Percentiles rank a stretch among this genome's conserved stretches.
Conservation (phyloP, 2,888 invertebrate species). For the Chymomyza fuscimana region DNA sequence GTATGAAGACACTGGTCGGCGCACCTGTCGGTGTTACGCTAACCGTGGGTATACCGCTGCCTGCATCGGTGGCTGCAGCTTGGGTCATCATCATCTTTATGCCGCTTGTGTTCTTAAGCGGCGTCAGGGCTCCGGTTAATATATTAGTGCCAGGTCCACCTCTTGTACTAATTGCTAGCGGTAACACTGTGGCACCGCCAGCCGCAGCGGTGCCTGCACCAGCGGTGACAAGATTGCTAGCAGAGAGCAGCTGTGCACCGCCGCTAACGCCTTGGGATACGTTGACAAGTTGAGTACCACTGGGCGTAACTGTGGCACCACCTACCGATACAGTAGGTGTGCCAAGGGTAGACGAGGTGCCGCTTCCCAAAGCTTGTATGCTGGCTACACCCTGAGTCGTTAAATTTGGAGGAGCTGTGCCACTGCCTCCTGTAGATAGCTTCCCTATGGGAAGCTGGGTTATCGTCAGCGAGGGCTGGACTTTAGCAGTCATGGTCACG, state of each 20-base stretch:
- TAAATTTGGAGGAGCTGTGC: slow-evolving; percentile 39
- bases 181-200: slow-evolving; percentile 77
- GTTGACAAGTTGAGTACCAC: slow-evolving; percentile 67
- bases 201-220: slow-evolving; percentile 53
- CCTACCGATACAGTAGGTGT: slow-evolving; percentile 31
- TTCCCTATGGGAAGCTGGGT: slow-evolving; percentile 77
- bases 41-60: slow-evolving; percentile 16
- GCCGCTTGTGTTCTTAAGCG: slow-evolving; percentile 75
- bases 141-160: slow-evolving; percentile 69
- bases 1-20: slow-evolving; percentile 70
- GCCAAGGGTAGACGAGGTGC: slow-evolving; percentile 18
- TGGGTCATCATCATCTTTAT: slow-evolving; percentile 78
- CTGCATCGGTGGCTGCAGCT: slow-evolving; percentile 47
- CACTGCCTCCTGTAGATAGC: slow-evolving; percentile 56
- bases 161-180: slow-evolving; percentile 75
- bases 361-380: slow-evolving; percentile 62
- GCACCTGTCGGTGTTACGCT: slow-evolving; percentile 16
- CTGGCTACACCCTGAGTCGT: slow-evolving; percentile 63
- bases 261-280: slow-evolving; percentile 56
- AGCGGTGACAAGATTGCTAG: slow-evolving; percentile 61
- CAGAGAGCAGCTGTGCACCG: slow-evolving; percentile 59
- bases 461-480: slow-evolving; percentile 79
- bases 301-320: slow-evolving; percentile 55
- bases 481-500: slow-evolving; percentile 78
- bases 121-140: slow-evolving; percentile 77